Evolutionary conservation across 2,113 vertebrate genomes (phyloP).

Genomic region (Rhea americana): DNA sequence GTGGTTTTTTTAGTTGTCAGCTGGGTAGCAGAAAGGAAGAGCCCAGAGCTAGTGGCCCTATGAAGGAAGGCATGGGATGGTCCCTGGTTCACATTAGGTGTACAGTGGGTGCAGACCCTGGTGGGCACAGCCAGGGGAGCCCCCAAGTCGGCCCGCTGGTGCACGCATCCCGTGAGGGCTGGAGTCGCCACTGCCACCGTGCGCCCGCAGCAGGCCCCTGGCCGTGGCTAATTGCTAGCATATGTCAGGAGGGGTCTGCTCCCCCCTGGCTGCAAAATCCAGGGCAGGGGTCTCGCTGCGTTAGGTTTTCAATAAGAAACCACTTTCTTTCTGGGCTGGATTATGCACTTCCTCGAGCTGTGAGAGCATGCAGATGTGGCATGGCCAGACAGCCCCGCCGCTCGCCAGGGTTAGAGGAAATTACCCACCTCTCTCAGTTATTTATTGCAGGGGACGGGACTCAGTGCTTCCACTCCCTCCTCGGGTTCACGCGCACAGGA

Average conservation of each 20-base stretch:
- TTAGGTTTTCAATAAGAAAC: conserved; percentile 27
- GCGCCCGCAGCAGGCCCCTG: accelerated
- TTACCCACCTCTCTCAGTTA: not conserved
- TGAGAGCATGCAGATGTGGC: not conserved
- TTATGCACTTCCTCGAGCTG: not conserved
- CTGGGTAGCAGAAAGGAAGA: not conserved
- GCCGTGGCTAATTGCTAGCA: not conserved
- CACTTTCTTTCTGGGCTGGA: conserved; percentile 15
- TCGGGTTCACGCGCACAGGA: not conserved
- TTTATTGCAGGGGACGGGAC: not conserved
- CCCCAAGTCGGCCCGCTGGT: not conserved
- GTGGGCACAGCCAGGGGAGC: not conserved
- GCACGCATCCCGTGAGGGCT: too few relatives aligned
- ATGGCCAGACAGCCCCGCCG: not conserved
- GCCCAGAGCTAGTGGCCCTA: not conserved
- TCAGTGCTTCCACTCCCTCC: not conserved
- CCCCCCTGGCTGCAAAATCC: not conserved
- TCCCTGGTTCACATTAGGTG: accelerated
- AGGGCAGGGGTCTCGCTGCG: not conserved
- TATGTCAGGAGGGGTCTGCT: not conserved
- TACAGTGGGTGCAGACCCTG: accelerated
- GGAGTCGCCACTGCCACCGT: accelerated
- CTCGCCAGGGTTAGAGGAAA: not conserved
- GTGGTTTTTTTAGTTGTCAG: not conserved
- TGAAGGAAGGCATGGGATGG: not conserved